phyloP scores from a whole-genome alignment of 2,888 invertebrate genomes.

The Drosophila picticornis region DNA sequence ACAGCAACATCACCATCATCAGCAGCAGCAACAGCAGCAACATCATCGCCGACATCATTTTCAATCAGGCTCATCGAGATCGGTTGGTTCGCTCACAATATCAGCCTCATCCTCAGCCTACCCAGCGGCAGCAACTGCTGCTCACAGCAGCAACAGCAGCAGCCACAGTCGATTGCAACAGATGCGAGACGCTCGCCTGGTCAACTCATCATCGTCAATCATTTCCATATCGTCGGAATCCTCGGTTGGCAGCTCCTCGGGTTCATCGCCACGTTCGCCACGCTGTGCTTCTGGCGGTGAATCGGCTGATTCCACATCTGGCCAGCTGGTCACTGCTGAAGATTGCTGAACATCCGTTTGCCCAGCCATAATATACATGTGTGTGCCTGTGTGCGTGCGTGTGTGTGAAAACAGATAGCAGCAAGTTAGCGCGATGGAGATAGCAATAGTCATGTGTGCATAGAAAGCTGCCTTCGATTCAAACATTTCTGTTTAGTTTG shows the following conservation, averaged over 20 bases:
- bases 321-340: conserved; percentile 24
- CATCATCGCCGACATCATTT: conserved; percentile 51
- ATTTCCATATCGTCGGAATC: conserved; percentile 84
- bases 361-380: background rate
- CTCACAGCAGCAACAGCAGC: conserved; percentile 22
- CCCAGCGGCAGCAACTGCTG: conserved; percentile 37
- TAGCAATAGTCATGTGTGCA: background rate
- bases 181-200: conserved; percentile 61
- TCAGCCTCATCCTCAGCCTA: conserved; percentile 54
- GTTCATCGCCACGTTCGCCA: conserved; percentile 65
- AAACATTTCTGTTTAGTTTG: background rate
- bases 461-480: background rate
- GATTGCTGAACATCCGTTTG: conserved; percentile 34
- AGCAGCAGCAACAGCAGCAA: conserved; percentile 58
- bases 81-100: conserved; percentile 48
- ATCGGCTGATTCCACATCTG: conserved; percentile 36
- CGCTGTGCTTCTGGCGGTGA: conserved; percentile 50
- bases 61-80: conserved; percentile 42
- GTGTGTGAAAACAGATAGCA: background rate
- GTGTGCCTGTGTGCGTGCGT: background rate
- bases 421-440: background rate
- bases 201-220: conserved; percentile 81
- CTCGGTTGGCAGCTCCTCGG: conserved; percentile 75
- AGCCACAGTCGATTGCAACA: conserved; percentile 54
- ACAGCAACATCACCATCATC: conserved; percentile 29